Evolutionary conservation across 2,113 vertebrate genomes (phyloP).

Genomic region (Ailurus styani): DNA sequence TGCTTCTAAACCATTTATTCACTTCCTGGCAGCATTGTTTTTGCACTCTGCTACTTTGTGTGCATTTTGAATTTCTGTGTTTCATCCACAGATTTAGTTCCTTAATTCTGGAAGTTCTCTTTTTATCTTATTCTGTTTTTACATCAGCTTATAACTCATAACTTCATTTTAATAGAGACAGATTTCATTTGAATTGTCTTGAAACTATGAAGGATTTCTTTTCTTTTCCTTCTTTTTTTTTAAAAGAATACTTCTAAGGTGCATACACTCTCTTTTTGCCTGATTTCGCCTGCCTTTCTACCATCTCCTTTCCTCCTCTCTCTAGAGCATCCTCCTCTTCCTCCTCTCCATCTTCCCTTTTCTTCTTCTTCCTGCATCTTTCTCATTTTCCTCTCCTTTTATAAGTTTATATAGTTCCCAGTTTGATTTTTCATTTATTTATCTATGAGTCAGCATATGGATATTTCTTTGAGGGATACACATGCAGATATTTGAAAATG

Average conservation of each 20-base stretch:
- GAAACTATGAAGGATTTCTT: not conserved
- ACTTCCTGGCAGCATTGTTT: not conserved
- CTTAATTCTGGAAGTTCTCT: not conserved
- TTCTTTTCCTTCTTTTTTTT: not conserved
- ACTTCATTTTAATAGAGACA: not conserved
- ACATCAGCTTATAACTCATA: not conserved
- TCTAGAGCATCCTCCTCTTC: not conserved
- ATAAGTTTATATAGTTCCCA: not conserved
- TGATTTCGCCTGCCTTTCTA: not conserved
- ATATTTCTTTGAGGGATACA: not conserved
- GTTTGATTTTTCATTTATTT: not conserved
- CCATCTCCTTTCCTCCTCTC: not conserved
- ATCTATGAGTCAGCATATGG: not conserved
- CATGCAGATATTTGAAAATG: not conserved
- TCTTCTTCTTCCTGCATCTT: not conserved
- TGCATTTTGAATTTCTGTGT: not conserved
- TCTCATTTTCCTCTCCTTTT: not conserved
- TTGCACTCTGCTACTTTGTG: not conserved
- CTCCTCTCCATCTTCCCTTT: not conserved
- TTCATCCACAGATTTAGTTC: not conserved
- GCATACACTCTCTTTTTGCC: not conserved
- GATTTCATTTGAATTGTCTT: not conserved
- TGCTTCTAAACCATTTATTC: not conserved
- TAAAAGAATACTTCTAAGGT: not conserved
- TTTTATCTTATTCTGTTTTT: not conserved